Evolutionary conservation across 2,888 invertebrate species (phyloP).

Genomic region (Invenusta paracnida): DNA sequence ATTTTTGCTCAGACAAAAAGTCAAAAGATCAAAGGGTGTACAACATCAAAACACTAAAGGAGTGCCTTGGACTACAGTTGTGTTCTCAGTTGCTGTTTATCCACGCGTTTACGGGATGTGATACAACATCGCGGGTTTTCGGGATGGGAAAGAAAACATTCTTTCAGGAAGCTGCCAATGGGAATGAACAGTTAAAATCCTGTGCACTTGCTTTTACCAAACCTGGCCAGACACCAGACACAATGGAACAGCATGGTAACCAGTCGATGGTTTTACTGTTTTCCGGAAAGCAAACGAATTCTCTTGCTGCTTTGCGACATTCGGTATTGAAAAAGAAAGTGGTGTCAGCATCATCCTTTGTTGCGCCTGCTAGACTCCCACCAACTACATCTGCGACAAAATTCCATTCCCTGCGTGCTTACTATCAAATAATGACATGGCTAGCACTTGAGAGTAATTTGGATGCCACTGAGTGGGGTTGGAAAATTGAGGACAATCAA

Average conservation of each 20-base stretch:
- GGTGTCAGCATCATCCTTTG: conserved; percentile 33
- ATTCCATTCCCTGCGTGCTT: conserved; percentile 24
- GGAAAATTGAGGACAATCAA: conserved; percentile 33
- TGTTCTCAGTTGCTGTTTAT: conserved; percentile 39
- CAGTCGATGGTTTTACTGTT: conserved; percentile 32
- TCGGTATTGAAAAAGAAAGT: conserved; percentile 34
- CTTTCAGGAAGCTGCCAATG: conserved; percentile 38
- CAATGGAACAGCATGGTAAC: conserved; percentile 19
- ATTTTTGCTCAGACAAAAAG: conserved; percentile 6
- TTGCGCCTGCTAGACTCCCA: conserved; percentile 30
- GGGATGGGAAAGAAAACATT: conserved; percentile 40
- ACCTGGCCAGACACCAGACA: background rate
- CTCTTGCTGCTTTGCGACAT: conserved; percentile 15
- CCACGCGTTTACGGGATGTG: conserved; percentile 44
- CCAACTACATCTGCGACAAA: conserved; percentile 41
- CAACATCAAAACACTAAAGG: conserved; percentile 24
- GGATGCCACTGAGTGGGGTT: conserved; percentile 38
- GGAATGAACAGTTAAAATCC: background rate
- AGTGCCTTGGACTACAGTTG: background rate
- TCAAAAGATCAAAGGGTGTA: background rate
- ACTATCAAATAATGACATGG: conserved; percentile 41
- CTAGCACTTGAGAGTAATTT: conserved; percentile 14
- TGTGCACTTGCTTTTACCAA: background rate
- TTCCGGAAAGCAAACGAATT: conserved; percentile 13
- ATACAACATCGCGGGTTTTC: conserved; percentile 41